Evolutionary conservation across 1,140 invertebrate species (phyloP).

Genomic region (Drosophila santomea): DNA sequence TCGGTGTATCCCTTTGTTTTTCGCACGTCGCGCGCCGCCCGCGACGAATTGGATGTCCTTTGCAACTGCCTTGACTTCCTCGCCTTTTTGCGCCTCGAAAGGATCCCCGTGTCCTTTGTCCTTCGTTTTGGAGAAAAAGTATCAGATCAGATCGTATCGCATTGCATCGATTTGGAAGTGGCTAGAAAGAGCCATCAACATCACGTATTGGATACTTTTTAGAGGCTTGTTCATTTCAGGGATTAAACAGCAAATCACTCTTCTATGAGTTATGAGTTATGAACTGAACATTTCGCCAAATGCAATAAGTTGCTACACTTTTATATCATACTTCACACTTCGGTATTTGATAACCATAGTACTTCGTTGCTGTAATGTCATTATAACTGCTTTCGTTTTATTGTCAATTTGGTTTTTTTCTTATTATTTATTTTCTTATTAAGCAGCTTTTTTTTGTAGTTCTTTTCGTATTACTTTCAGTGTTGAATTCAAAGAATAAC

Average conservation of each 20-base stretch:
- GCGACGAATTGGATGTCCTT: conserved; percentile 51
- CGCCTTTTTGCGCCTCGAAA: not conserved
- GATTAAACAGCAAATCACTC: too few relatives aligned
- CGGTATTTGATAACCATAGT: not conserved
- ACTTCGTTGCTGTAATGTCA: not conserved
- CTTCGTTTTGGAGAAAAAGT: not conserved
- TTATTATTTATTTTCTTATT: not conserved
- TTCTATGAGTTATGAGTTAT: too few relatives aligned
- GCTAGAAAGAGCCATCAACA: too few relatives aligned
- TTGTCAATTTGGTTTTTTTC: not conserved
- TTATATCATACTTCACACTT: not conserved
- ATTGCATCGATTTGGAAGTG: not conserved
- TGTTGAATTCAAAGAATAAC: not conserved
- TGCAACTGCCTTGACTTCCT: conserved; percentile 18
- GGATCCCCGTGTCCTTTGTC: not conserved
- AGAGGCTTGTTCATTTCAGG: too few relatives aligned
- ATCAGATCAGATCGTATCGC: not conserved
- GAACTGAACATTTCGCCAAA: too few relatives aligned
- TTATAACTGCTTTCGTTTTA: conserved; percentile 1
- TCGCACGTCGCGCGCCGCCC: conserved; percentile 67
- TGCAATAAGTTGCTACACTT: not conserved
- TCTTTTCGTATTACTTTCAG: not conserved
- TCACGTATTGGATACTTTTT: too few relatives aligned
- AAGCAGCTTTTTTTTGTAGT: not conserved
- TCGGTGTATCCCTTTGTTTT: conserved; percentile 59